Conservation (phyloP, 2,888 invertebrate species). For the Metalampra italica region DNA sequence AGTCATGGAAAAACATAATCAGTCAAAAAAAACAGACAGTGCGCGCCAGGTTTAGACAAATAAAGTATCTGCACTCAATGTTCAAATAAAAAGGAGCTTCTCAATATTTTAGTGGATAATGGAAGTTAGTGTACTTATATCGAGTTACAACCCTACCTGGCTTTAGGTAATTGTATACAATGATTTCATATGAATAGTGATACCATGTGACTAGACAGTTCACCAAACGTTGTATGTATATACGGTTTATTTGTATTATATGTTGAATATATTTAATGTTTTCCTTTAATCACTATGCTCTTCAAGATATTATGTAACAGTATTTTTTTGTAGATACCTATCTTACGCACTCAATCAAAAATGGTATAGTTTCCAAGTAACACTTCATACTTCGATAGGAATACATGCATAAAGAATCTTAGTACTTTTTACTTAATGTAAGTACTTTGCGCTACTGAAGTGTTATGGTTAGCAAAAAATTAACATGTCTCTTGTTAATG, state of each 20-base stretch:
- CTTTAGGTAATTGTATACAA: conserved; percentile 78
- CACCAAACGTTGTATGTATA: conserved; percentile 40
- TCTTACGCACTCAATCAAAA: conserved; percentile 1
- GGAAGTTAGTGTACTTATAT: conserved; percentile 71
- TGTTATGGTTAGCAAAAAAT: too few species aligned
- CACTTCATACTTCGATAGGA: too few species aligned
- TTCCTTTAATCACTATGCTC: conserved; percentile 34
- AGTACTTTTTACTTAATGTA: too few species aligned
- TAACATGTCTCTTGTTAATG: too few species aligned
- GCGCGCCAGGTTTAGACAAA: conserved; percentile 74
- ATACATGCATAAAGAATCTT: too few species aligned
- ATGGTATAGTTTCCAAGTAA: not conserved
- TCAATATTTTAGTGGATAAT: conserved; percentile 73
- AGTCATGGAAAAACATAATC: not conserved
- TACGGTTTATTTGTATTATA: conserved; percentile 53
- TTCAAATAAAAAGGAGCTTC: conserved; percentile 78
- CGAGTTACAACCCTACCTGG: conserved; percentile 67
- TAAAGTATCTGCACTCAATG: conserved; percentile 76
- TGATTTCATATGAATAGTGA: conserved; percentile 51
- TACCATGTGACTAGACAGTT: conserved; percentile 43
- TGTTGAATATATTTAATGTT: conserved; percentile 39
- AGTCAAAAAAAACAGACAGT: conserved; percentile 45
- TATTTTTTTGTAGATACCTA: conserved; percentile 14
- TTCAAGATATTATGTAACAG: conserved; percentile 33
- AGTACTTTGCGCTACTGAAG: too few species aligned